Evolutionary conservation across 2,888 invertebrate genomes (phyloP).

Genomic region (Ennomos quercinarius): DNA sequence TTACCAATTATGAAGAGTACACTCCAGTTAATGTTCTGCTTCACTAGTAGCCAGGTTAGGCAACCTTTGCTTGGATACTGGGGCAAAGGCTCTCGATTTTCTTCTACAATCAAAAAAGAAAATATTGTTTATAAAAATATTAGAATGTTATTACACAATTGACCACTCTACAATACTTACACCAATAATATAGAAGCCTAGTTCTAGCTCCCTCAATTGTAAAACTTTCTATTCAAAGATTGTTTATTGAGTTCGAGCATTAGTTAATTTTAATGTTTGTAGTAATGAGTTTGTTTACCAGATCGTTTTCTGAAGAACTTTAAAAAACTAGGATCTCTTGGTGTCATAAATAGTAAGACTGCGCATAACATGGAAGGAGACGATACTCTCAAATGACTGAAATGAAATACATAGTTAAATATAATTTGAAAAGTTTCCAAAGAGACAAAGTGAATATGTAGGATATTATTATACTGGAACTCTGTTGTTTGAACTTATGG

Average conservation of each 20-base stretch:
- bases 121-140: neutral
- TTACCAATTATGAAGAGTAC: slow-evolving; percentile 62
- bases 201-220: too few relatives aligned
- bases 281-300: slow-evolving; percentile 41
- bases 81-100: slow-evolving; percentile 44
- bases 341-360: slow-evolving; percentile 58
- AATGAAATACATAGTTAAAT: slow-evolving; percentile 24
- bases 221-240: too few relatives aligned
- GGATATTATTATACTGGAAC: too few relatives aligned
- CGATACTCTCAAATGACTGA: slow-evolving; percentile 55
- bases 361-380: slow-evolving; percentile 58
- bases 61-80: slow-evolving; percentile 52
- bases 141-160: too few relatives aligned
- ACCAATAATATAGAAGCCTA: too few relatives aligned
- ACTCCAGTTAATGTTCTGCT: slow-evolving; percentile 62
- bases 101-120: slow-evolving; percentile 35
- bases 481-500: too few relatives aligned
- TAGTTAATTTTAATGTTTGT: too few relatives aligned
- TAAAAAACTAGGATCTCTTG: slow-evolving; percentile 56
- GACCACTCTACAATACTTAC: too few relatives aligned
- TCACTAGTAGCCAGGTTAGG: slow-evolving; percentile 60
- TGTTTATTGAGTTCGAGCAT: too few relatives aligned
- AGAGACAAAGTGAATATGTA: too few relatives aligned
- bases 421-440: too few relatives aligned
- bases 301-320: slow-evolving; percentile 54